These are phyloP conservation scores for Nephrotoma flavescens DNA, from an alignment of 2,888 invertebrate species.

Conservation along the genomic window DNA sequence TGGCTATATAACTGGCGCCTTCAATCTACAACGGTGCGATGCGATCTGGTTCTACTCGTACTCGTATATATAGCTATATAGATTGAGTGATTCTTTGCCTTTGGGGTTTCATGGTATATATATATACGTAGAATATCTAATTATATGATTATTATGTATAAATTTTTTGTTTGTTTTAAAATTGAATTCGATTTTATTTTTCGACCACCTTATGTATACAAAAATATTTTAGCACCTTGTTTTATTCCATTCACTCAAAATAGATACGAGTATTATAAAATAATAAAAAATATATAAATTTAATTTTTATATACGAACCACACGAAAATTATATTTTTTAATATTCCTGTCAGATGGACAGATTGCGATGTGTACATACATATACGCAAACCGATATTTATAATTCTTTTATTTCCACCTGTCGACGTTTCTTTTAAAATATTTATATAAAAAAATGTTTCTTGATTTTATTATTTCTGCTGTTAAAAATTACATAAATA, in stretches of 20 bases:
- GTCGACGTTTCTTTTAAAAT: neutral
- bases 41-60: neutral
- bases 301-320: neutral
- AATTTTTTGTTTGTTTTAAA: neutral
- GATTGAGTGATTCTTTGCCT: conserved; percentile 2
- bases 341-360: neutral
- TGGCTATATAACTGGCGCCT: conserved; percentile 5
- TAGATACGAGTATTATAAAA: neutral
- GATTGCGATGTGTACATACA: neutral
- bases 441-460: neutral
- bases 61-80: neutral
- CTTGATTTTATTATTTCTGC: neutral
- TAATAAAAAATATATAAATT: neutral
- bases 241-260: neutral
- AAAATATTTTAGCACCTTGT: neutral
- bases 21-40: neutral
- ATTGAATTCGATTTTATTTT: neutral
- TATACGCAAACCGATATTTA: neutral
- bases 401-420: neutral
- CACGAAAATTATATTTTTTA: neutral
- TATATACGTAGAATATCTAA: neutral
- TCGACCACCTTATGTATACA: neutral
- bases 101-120: neutral
- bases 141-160: neutral
- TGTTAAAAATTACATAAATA: neutral